phyloP scores from a whole-genome alignment of 2,888 invertebrate genomes.

The Noctua janthe region DNA sequence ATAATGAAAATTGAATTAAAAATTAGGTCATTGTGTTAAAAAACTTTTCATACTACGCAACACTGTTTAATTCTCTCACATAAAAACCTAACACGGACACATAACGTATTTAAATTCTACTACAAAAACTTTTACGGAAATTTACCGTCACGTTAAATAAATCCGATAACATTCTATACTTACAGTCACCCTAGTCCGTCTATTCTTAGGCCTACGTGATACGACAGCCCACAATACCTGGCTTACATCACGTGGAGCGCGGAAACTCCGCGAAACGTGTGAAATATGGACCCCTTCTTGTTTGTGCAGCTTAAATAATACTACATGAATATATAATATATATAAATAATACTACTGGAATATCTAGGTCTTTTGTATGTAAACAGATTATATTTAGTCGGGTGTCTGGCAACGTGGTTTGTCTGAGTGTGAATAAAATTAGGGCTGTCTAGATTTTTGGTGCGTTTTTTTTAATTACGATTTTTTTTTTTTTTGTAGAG shows the following conservation, averaged over 20 bases:
- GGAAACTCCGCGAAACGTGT: conserved; percentile 33
- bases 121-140: background rate
- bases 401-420: conserved; percentile 41
- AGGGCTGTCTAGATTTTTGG: conserved; percentile 7
- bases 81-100: background rate
- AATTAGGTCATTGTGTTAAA: background rate
- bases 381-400: conserved; percentile 41
- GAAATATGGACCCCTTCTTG: conserved; percentile 46
- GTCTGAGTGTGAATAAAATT: conserved; percentile 13
- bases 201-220: conserved; percentile 49
- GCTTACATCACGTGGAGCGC: conserved; percentile 36
- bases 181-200: background rate
- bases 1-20: no score
- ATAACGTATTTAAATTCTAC: background rate
- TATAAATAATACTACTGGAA: conserved; percentile 14
- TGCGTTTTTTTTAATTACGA: background rate
- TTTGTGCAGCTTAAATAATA: conserved; percentile 27
- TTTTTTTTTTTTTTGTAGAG: background rate
- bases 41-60: background rate
- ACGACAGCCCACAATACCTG: background rate
- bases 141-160: background rate
- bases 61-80: background rate
- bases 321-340: background rate
- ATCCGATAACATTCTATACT: conserved; percentile 15
- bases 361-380: conserved; percentile 43